Conservation (phyloP, 2,888 invertebrate genomes). For the Cartodere bifasciata region DNA sequence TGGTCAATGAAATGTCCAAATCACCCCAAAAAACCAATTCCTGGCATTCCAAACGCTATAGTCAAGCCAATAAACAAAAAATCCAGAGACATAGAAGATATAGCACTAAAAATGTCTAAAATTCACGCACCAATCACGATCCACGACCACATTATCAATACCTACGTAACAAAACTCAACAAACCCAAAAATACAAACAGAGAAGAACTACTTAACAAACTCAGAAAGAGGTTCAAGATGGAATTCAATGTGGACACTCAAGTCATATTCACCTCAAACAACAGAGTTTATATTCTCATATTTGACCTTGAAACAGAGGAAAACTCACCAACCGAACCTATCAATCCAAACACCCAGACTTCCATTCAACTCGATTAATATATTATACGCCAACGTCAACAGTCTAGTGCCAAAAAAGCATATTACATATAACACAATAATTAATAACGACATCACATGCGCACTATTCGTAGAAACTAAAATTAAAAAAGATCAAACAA, state of each 20-base stretch:
- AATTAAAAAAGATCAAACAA: background rate
- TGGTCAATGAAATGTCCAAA: conserved; percentile 8
- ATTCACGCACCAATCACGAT: background rate
- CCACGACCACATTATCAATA: conserved; percentile 5
- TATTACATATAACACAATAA: background rate
- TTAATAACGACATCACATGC: background rate
- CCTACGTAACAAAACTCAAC: conserved; percentile 6
- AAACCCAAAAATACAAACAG: conserved; percentile 6
- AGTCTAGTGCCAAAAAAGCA: background rate
- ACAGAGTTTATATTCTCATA: conserved; percentile 1
- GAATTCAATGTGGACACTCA: conserved; percentile 4
- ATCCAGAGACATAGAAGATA: conserved; percentile 5
- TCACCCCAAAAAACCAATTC: conserved; percentile 5
- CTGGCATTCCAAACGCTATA: conserved; percentile 5
- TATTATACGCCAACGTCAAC: conserved; percentile 3
- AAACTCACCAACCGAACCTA: conserved; percentile 5
- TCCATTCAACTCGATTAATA: too few relatives aligned
- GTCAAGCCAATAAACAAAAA: conserved; percentile 6
- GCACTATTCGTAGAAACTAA: conserved; percentile 1
- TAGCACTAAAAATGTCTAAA: conserved; percentile 2
- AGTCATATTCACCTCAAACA: conserved; percentile 4
- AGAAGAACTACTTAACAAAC: conserved; percentile 5
- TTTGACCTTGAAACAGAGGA: conserved; percentile 4
- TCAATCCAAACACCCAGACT: conserved; percentile 3
- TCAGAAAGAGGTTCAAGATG: background rate